Evolutionary conservation across 2,888 invertebrate genomes (phyloP).

Genomic region (Mythimna loreyi): DNA sequence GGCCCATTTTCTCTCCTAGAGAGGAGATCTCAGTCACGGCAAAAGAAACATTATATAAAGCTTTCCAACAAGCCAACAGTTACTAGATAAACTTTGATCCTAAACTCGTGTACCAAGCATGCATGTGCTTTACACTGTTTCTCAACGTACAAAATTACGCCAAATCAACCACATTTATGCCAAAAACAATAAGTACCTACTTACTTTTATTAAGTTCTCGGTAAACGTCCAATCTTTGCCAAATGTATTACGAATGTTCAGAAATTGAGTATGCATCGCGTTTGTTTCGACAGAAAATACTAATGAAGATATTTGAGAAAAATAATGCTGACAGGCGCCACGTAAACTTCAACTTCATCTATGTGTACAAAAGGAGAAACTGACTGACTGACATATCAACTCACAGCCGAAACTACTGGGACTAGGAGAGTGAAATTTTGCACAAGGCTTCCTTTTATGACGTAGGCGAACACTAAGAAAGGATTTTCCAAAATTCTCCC

Average conservation of each 20-base stretch:
- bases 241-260: slow-evolving; percentile 15
- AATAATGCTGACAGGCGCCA: no score
- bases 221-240: slow-evolving; percentile 28
- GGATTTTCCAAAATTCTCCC: no score
- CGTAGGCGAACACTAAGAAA: no score
- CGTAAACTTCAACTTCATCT: no score
- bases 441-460: no score
- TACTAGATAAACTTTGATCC: neutral
- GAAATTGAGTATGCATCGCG: neutral
- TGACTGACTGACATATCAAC: no score
- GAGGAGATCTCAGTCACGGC: no score
- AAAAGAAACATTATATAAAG: neutral
- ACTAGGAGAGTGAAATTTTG: no score
- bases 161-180: slow-evolving; percentile 12
- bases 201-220: slow-evolving; percentile 10
- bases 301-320: no score
- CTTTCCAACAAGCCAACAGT: neutral
- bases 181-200: slow-evolving; percentile 30
- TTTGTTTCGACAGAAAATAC: slow-evolving; percentile 30
- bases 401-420: no score
- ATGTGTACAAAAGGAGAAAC: no score
- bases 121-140: neutral
- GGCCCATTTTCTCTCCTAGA: no score
- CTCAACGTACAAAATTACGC: neutral
- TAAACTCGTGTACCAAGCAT: neutral